Evolutionary conservation across 2,797 vertebrate species (phyloP).

Genomic region (Percopsis omiscomaycus): DNA sequence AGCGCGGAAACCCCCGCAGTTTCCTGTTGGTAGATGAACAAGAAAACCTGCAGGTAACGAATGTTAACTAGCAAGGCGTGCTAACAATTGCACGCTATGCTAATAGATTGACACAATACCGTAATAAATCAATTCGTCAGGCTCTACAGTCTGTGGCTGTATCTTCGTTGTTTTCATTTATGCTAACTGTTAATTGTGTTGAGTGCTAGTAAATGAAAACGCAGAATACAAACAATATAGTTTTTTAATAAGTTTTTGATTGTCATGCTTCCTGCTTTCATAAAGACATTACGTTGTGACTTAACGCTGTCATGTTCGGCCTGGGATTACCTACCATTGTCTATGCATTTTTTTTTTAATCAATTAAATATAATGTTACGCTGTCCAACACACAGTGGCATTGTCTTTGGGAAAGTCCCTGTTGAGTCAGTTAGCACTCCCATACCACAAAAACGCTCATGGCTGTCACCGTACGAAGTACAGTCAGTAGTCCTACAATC

Average conservation of each 20-base stretch:
- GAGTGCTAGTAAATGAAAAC: background rate
- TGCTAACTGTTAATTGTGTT: background rate
- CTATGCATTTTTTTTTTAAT: too few species aligned
- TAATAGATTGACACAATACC: constrained; percentile 9
- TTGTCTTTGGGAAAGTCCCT: constrained; percentile 33
- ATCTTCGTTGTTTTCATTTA: background rate
- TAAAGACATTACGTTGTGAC: background rate
- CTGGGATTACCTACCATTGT: too few species aligned
- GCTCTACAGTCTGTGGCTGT: too few species aligned
- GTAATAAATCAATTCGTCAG: too few species aligned
- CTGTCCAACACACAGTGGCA: too few species aligned
- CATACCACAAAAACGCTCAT: background rate
- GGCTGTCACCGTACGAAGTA: constrained; percentile 16
- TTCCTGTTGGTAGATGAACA: constrained; percentile 81
- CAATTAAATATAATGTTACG: too few species aligned
- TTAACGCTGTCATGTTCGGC: too few species aligned
- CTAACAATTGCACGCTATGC: constrained; percentile 57
- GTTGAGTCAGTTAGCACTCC: constrained; percentile 47
- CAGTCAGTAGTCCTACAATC: background rate
- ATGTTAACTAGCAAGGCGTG: constrained; percentile 37
- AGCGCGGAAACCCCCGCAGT: constrained; percentile 49
- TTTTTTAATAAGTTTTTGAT: background rate
- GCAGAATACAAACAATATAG: too few species aligned
- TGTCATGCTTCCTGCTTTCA: too few species aligned
- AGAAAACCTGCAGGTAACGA: constrained; percentile 79